Conservation (phyloP, 2,888 invertebrate genomes). For the Ectropis crepuscularia region DNA sequence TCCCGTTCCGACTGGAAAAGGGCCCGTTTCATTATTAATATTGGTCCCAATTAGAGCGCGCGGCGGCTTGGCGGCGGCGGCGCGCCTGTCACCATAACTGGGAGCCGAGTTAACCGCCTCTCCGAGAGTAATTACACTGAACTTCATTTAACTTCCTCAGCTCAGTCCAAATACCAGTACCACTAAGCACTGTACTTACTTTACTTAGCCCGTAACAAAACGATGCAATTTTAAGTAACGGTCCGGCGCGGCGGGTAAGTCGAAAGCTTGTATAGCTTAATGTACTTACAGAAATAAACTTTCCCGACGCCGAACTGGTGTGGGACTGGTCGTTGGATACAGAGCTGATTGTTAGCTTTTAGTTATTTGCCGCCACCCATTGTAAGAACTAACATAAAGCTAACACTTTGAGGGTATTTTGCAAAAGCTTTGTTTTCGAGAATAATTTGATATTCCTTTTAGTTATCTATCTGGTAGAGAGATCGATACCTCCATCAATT, state of each 20-base stretch:
- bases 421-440: constrained; percentile 5
- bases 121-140: constrained; percentile 79
- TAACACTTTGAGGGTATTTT: constrained; percentile 18
- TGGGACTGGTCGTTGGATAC: constrained; percentile 33
- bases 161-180: constrained; percentile 76
- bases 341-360: constrained; percentile 38
- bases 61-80: constrained; percentile 53
- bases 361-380: constrained; percentile 28
- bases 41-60: constrained; percentile 62
- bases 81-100: constrained; percentile 70
- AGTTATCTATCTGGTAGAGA: constrained; percentile 5
- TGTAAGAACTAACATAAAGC: constrained; percentile 29
- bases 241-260: constrained; percentile 63
- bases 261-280: constrained; percentile 59
- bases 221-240: constrained; percentile 77
- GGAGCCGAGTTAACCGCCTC: constrained; percentile 72
- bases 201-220: constrained; percentile 75
- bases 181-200: constrained; percentile 77
- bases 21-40: constrained; percentile 56
- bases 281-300: constrained; percentile 52
- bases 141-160: constrained; percentile 82
- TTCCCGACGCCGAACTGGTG: constrained; percentile 29
- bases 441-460: constrained; percentile 10
- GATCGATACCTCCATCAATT: neutral
- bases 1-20: constrained; percentile 31